phyloP scores from a whole-genome alignment of 2,797 vertebrate species.

The Jordanella pulchra region DNA sequence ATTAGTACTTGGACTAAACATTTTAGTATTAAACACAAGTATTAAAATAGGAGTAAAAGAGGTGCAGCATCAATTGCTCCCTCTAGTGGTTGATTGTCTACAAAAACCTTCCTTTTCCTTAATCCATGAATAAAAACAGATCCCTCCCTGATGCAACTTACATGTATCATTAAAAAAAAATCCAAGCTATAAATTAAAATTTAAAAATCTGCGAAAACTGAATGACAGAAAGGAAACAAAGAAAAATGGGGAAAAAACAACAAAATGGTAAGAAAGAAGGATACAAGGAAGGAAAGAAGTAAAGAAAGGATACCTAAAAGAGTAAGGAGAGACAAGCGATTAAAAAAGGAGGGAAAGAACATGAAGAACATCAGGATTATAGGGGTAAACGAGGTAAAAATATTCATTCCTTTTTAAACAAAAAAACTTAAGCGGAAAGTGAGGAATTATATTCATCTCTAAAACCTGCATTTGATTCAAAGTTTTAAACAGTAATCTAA shows the following conservation, averaged over 20 bases:
- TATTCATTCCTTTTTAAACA: neutral
- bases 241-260: neutral
- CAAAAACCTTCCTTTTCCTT: neutral
- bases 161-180: neutral
- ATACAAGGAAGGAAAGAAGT: neutral
- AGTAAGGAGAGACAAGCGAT: neutral
- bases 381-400: neutral
- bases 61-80: slow-evolving; percentile 14
- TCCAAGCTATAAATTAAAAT: too few species aligned
- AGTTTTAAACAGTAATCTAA: too few species aligned
- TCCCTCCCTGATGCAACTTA: slow-evolving; percentile 9
- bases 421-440: neutral
- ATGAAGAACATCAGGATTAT: too few species aligned
- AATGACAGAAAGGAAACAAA: neutral
- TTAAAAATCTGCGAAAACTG: neutral
- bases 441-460: too few species aligned
- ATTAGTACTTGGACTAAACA: neutral
- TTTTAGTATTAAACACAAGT: neutral
- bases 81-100: slow-evolving; percentile 25
- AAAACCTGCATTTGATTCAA: too few species aligned
- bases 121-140: neutral
- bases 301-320: too few species aligned
- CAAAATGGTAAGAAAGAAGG: neutral
- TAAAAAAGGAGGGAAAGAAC: neutral
- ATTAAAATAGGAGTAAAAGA: neutral